Conservation (phyloP, 2,888 invertebrate genomes). For the Monopis laevigella region DNA sequence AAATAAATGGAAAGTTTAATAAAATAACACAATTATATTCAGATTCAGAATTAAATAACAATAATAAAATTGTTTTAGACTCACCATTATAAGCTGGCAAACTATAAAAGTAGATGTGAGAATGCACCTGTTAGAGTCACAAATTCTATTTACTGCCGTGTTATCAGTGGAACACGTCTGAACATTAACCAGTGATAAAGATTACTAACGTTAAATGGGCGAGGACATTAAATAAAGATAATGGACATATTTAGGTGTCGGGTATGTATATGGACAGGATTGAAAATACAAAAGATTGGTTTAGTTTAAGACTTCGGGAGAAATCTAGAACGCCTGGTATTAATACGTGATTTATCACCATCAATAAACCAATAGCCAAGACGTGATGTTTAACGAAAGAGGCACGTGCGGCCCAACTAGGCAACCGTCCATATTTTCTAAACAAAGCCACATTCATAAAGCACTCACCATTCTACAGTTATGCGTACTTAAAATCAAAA, state of each 20-base stretch:
- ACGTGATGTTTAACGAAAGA: constrained; percentile 47
- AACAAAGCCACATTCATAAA: constrained; percentile 33
- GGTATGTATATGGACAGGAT: too few relatives aligned
- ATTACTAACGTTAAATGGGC: constrained; percentile 6
- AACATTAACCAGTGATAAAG: constrained; percentile 4
- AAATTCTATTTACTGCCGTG: constrained; percentile 5
- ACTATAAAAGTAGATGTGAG: too few relatives aligned
- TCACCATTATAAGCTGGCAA: too few relatives aligned
- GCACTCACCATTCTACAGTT: constrained; percentile 11
- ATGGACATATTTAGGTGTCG: too few relatives aligned
- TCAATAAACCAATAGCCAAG: constrained; percentile 24
- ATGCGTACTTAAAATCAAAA: constrained; percentile 9
- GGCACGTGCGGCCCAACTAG: constrained; percentile 49
- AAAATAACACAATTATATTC: too few relatives aligned
- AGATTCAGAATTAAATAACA: too few relatives aligned
- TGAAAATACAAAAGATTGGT: too few relatives aligned
- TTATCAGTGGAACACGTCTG: constrained; percentile 5
- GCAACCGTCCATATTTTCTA: constrained; percentile 38
- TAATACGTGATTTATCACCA: constrained; percentile 21
- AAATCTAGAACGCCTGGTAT: constrained; percentile 1
- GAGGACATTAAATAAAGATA: constrained; percentile 9
- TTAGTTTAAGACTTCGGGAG: too few relatives aligned
- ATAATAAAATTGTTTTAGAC: too few relatives aligned
- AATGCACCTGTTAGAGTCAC: not conserved
- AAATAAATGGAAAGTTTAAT: too few relatives aligned